These are phyloP conservation scores for Eupithecia abbreviata DNA, from an alignment of 2,888 invertebrate genomes.

Conservation along the genomic window DNA sequence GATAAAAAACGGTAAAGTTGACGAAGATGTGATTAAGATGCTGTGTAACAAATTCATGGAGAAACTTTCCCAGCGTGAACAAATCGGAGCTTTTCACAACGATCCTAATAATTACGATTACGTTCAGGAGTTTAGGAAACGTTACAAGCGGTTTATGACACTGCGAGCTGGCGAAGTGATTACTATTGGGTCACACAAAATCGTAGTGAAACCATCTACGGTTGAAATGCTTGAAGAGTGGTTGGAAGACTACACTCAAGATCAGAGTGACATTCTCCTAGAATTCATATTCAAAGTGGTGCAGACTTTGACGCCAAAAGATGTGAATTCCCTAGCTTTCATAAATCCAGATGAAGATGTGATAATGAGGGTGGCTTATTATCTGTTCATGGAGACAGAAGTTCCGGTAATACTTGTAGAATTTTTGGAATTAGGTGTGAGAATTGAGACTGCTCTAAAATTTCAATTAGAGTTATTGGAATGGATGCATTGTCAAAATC, in stretches of 20 bases:
- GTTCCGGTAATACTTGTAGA: background rate
- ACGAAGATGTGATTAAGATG: conserved; percentile 36
- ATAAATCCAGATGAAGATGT: conserved; percentile 30
- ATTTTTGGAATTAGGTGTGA: conserved; percentile 6
- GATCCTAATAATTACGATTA: conserved; percentile 27
- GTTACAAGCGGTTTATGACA: conserved; percentile 23
- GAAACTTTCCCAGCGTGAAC: background rate
- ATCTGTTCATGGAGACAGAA: background rate
- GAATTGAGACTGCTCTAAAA: background rate
- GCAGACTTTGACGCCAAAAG: conserved; percentile 8
- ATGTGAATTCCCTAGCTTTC: conserved; percentile 13
- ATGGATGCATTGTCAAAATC: conserved; percentile 15
- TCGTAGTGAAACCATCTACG: conserved; percentile 22
- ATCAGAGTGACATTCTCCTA: conserved; percentile 14
- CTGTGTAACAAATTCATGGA: conserved; percentile 14
- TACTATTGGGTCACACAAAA: conserved; percentile 14
- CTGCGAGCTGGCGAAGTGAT: conserved; percentile 20
- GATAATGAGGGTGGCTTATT: conserved; percentile 18
- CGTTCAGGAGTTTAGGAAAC: conserved; percentile 31
- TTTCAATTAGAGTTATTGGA: conserved; percentile 10
- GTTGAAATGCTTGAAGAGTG: conserved; percentile 18
- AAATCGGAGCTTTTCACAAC: conserved; percentile 29
- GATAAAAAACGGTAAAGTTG: conserved; percentile 33
- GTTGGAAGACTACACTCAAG: conserved; percentile 16
- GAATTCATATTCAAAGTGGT: conserved; percentile 24